Evolutionary conservation across 2,113 vertebrate genomes (phyloP), one percentile per base, ranked within the genome.

Genomic region (Psilopsiagon aymara): DNA sequence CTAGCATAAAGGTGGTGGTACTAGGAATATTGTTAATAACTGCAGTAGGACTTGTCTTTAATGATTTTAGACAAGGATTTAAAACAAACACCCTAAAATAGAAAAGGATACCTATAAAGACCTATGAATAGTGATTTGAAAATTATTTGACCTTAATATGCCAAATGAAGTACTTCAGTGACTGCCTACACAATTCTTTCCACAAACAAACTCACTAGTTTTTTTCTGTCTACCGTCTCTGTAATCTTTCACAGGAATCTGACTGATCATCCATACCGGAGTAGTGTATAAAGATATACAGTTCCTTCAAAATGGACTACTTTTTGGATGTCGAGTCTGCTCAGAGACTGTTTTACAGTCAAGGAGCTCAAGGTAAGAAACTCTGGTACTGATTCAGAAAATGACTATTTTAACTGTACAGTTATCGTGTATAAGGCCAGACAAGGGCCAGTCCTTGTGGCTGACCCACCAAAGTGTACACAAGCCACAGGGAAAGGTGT

Each of bases 281-380:
- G 53, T 78, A 91, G 28, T 64, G 43, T 47, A 41, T n/a, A 51
- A 67, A 92, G 46, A 75, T 63, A 83, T 19, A 70, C 88, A 97
- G 24, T 89, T 97, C 95, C 73, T 95, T 96, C 94, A 98, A 97
- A 96, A 98, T 98, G 98, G 97, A 98, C 97, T 98, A 98, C 97
- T 98, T 98, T 98, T 92, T 98, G 97, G 98, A 98, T 95, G 98
- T 98, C 4, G 98, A 98, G 76, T 98, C 98, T 25, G 98, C 98
- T 94, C 98, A 98, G 39, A 98, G 98, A 89, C 97, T 98, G 94
- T 98, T 98, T 95, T 98, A 98, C 90, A 98, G 97, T 77, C 98
- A 98, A 97, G 98, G 98, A 96, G 98, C 98, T 88, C 98, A 98
- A 98, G 98, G 98, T 98, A 98, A 97, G 90, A 88, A 80, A 87